Conservation (phyloP, 2,797 vertebrate species). For the Cygnus olor region DNA sequence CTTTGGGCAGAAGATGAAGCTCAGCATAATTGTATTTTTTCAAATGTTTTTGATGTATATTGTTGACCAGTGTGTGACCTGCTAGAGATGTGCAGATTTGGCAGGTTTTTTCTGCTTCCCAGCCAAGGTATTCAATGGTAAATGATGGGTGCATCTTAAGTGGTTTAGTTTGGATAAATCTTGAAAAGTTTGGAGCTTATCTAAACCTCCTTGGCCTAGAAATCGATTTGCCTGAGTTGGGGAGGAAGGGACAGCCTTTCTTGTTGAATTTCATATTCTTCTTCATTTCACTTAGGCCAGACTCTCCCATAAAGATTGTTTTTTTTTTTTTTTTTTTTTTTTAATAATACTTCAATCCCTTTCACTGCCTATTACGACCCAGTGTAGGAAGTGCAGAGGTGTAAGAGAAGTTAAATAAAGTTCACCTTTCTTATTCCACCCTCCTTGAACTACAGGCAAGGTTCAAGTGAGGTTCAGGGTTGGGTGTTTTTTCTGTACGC, state of each 20-base stretch:
- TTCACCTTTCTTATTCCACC: not conserved
- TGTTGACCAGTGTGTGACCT: not conserved
- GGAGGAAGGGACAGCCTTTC: not conserved
- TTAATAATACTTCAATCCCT: not conserved
- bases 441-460: not conserved
- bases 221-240: not conserved
- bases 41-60: not conserved
- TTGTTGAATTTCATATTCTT: not conserved
- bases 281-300: not conserved
- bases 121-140: conserved; percentile 17
- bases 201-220: not conserved
- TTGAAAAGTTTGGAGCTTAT: not conserved
- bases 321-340: not conserved
- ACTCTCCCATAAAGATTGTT: not conserved
- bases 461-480: not conserved
- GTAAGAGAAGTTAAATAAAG: conserved; percentile 16
- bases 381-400: not conserved
- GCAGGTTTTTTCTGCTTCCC: not conserved
- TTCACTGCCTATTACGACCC: not conserved
- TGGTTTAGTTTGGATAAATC: conserved; percentile 6
- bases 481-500: not conserved
- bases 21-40: not conserved
- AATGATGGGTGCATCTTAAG: not conserved
- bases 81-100: not conserved
- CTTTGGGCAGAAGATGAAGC: not conserved